A percentile compares a stretch with the other conserved stretches of the same genome.
Evolutionary conservation across 2,113 vertebrate genomes (phyloP).

Genomic region (Sakesphorus luctuosus): DNA sequence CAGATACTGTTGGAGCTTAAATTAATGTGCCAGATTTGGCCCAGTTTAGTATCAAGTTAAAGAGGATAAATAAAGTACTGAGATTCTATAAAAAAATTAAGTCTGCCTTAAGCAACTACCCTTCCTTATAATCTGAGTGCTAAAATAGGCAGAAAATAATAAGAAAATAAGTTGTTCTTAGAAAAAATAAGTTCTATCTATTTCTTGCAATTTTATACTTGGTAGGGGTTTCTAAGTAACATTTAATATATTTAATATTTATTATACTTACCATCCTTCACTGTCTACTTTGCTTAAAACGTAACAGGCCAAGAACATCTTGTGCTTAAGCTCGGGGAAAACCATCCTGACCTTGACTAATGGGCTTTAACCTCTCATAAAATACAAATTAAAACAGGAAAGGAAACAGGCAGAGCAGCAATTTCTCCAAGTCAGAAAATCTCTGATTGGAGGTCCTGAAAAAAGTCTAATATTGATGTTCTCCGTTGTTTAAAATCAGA

Average conservation of each 20-base stretch:
- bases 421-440: neutral
- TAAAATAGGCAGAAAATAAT: slow-evolving; percentile 7
- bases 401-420: neutral
- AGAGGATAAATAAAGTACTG: neutral
- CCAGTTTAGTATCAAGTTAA: neutral
- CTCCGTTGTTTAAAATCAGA: neutral
- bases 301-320: neutral
- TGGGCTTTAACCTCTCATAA: neutral
- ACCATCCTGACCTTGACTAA: neutral
- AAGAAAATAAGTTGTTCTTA: neutral
- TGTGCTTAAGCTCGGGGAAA: neutral
- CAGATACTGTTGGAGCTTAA: neutral
- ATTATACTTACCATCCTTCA: neutral
- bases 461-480: neutral
- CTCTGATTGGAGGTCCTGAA: neutral
- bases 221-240: fast-evolving
- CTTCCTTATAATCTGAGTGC: neutral
- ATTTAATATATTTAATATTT: neutral
- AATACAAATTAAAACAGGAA: neutral
- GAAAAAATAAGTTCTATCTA: neutral
- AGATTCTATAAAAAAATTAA: neutral
- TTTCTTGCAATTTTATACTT: neutral
- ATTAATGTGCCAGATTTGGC: neutral
- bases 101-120: neutral
- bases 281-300: neutral